phyloP scores from a whole-genome alignment of 2,888 invertebrate genomes.

The Ypsolopha sequella region DNA sequence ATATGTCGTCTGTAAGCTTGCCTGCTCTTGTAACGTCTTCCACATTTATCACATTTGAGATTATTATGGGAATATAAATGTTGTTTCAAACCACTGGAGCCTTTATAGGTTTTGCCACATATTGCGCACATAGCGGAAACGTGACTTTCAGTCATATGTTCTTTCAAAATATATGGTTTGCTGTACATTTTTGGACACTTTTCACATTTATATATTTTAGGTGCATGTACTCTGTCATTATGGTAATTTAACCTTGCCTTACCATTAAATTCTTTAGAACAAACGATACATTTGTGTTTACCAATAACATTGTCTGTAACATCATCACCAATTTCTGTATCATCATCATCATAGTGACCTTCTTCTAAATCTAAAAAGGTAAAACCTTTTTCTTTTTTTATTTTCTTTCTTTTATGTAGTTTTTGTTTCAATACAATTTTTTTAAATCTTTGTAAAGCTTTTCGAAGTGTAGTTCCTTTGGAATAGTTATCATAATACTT shows the following conservation, averaged over 20 bases:
- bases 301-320: neutral
- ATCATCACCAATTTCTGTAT: neutral
- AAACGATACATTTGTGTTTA: slow-evolving; percentile 16
- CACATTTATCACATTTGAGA: slow-evolving; percentile 22
- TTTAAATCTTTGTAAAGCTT: slow-evolving; percentile 1
- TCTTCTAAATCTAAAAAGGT: neutral
- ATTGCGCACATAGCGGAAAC: slow-evolving; percentile 17
- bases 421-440: slow-evolving; percentile 2
- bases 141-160: slow-evolving; percentile 20
- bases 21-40: slow-evolving; percentile 22
- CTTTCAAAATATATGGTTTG: slow-evolving; percentile 13
- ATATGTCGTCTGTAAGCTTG: slow-evolving; percentile 21
- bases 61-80: slow-evolving; percentile 21
- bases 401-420: slow-evolving; percentile 4
- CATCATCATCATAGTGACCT: neutral
- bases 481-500: neutral
- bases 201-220: slow-evolving; percentile 21
- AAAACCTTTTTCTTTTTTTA: slow-evolving; percentile 6
- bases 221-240: slow-evolving; percentile 21
- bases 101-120: slow-evolving; percentile 26
- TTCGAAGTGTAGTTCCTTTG: neutral
- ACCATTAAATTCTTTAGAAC: slow-evolving; percentile 16
- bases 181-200: slow-evolving; percentile 22
- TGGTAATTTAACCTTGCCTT: slow-evolving; percentile 18
- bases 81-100: slow-evolving; percentile 15